phyloP scores from a whole-genome alignment of 1,140 invertebrate genomes.

The Bombus superbus region DNA sequence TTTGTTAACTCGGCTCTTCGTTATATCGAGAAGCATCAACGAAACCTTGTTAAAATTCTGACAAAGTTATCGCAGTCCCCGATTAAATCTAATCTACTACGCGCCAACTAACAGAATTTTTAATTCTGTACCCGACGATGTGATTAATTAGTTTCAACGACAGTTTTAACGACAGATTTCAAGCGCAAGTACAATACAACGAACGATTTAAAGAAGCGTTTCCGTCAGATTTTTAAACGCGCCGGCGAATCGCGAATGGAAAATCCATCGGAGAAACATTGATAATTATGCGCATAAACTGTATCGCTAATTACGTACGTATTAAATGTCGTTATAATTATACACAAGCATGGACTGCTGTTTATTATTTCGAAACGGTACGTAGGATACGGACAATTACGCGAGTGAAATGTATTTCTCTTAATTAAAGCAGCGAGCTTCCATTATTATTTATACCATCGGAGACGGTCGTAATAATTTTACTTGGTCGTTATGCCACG shows the following conservation, averaged over 20 bases:
- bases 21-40: background rate
- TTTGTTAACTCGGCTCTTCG: background rate
- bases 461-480: constrained; percentile 33
- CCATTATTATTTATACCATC: constrained; percentile 39
- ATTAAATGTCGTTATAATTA: constrained; percentile 41
- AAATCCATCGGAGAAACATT: constrained; percentile 17
- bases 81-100: too few relatives aligned
- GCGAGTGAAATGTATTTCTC: constrained; percentile 29
- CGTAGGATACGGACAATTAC: constrained; percentile 16
- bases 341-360: background rate
- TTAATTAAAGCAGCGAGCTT: constrained; percentile 43
- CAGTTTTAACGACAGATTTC: too few relatives aligned
- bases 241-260: background rate
- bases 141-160: too few relatives aligned
- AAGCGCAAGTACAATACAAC: too few relatives aligned
- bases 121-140: background rate
- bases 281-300: constrained; percentile 35
- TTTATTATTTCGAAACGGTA: constrained; percentile 42
- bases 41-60: background rate
- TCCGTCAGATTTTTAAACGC: too few relatives aligned
- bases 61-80: too few relatives aligned
- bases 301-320: constrained; percentile 46
- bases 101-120: background rate
- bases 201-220: background rate
- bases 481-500: background rate